phyloP scores from a whole-genome alignment of 2,888 invertebrate species.

The Parnassius orleans region DNA sequence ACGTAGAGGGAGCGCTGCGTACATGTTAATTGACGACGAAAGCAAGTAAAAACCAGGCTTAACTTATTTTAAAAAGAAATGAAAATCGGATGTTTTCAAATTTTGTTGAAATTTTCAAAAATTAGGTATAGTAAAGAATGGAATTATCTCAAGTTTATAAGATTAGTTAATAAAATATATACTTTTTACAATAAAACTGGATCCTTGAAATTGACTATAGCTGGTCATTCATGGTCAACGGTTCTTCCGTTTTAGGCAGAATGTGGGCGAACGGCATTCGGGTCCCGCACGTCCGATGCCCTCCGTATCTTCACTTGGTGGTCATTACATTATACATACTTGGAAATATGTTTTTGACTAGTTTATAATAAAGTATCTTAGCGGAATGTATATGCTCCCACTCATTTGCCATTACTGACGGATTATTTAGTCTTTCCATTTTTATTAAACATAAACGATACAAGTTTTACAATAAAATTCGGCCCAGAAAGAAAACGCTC shows the following conservation, averaged over 20 bases:
- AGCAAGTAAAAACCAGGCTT: no score
- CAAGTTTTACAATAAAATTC: no score
- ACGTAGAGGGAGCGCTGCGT: no score
- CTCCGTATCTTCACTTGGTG: constrained; percentile 52
- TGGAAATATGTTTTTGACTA: constrained; percentile 49
- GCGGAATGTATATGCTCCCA: constrained; percentile 29
- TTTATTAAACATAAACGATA: neutral
- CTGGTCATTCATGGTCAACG: constrained; percentile 57
- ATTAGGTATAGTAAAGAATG: no score
- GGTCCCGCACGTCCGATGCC: constrained; percentile 48
- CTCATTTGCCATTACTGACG: constrained; percentile 16
- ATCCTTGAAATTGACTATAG: constrained; percentile 36
- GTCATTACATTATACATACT: constrained; percentile 55
- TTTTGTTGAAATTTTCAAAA: no score
- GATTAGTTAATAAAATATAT: neutral
- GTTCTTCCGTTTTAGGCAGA: constrained; percentile 52
- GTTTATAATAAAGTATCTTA: constrained; percentile 31
- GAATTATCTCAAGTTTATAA: no score
- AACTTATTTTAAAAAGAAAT: no score
- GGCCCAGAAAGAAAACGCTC: no score
- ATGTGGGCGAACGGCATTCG: constrained; percentile 72
- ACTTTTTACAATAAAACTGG: constrained; percentile 16
- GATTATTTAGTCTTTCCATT: neutral
- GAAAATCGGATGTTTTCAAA: no score
- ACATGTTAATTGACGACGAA: no score